Conservation (phyloP, 1,140 invertebrate genomes). For the Bacillus rossius region DNA sequence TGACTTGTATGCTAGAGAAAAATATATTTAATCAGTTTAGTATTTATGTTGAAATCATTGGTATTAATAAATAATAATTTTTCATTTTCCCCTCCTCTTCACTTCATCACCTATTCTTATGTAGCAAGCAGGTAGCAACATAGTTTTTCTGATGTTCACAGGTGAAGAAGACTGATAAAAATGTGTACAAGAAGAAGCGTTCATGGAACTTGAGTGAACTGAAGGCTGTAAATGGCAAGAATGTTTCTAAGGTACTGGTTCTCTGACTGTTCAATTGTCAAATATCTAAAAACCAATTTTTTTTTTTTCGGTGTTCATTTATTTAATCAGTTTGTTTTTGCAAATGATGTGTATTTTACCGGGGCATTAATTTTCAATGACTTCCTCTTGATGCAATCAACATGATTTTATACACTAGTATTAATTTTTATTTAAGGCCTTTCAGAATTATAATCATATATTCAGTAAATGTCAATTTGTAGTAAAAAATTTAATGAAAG, state of each 20-base stretch:
- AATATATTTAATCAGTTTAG: too few relatives aligned
- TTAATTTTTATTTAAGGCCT: too few relatives aligned
- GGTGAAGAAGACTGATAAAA: constrained; percentile 81
- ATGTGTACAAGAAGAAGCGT: constrained; percentile 75
- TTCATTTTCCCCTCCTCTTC: too few relatives aligned
- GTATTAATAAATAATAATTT: too few relatives aligned
- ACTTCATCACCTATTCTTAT: neutral
- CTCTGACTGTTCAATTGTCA: too few relatives aligned
- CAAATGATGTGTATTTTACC: neutral
- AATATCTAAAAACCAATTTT: constrained; percentile 6
- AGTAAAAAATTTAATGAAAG: too few relatives aligned
- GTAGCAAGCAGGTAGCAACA: neutral
- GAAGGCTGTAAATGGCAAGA: constrained; percentile 73
- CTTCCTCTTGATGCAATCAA: neutral
- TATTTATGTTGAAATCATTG: too few relatives aligned
- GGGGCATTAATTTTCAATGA: neutral
- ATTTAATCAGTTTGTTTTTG: neutral
- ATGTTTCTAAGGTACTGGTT: constrained; percentile 42
- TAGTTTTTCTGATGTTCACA: constrained; percentile 30
- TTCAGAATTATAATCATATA: too few relatives aligned
- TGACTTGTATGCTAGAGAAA: too few relatives aligned
- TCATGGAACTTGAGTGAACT: constrained; percentile 72
- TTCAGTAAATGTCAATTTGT: too few relatives aligned
- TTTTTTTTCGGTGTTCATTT: constrained; percentile 8
- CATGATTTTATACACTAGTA: neutral